Conservation (phyloP, 2,888 invertebrate genomes). For the Drosophila multiciliata region DNA sequence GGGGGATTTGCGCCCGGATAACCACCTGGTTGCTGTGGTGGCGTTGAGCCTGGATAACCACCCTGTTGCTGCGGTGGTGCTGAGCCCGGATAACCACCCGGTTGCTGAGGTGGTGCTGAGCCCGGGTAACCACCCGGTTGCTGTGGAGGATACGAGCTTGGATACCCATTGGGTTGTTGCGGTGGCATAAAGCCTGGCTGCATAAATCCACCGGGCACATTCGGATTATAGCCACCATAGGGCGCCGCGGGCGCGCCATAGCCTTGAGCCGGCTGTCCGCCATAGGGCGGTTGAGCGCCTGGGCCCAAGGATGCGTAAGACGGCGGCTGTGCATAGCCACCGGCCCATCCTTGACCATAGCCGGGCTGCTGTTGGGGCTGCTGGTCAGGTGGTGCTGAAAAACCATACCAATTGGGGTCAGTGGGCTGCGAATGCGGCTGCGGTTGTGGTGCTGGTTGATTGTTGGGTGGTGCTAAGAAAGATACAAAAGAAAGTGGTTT, state of each 20-base stretch:
- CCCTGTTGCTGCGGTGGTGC: conserved; percentile 54
- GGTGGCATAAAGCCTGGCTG: conserved; percentile 62
- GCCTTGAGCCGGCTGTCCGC: conserved; percentile 52
- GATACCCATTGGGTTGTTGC: conserved; percentile 65
- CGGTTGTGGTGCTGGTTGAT: conserved; percentile 51
- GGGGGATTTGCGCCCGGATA: conserved; percentile 47
- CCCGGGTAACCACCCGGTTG: conserved; percentile 51
- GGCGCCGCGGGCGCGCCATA: conserved; percentile 50
- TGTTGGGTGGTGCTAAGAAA: conserved; percentile 67
- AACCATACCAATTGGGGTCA: conserved; percentile 82
- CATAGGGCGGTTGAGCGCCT: conserved; percentile 46
- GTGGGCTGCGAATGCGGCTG: conserved; percentile 58
- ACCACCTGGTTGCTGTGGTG: conserved; percentile 49
- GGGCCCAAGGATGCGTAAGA: conserved; percentile 66
- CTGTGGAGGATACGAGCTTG: conserved; percentile 49
- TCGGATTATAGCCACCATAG: conserved; percentile 66
- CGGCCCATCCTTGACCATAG: conserved; percentile 70
- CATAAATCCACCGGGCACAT: conserved; percentile 72
- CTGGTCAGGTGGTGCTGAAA: conserved; percentile 78
- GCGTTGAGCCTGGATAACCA: conserved; percentile 52
- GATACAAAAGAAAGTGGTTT: conserved; percentile 31
- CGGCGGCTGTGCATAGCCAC: conserved; percentile 76
- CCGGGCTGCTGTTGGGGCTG: conserved; percentile 65
- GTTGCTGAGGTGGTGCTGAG: conserved; percentile 48
- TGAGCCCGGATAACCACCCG: conserved; percentile 29